phyloP scores from a whole-genome alignment of 2,113 vertebrate genomes.

The Thamnophis sirtalis region DNA sequence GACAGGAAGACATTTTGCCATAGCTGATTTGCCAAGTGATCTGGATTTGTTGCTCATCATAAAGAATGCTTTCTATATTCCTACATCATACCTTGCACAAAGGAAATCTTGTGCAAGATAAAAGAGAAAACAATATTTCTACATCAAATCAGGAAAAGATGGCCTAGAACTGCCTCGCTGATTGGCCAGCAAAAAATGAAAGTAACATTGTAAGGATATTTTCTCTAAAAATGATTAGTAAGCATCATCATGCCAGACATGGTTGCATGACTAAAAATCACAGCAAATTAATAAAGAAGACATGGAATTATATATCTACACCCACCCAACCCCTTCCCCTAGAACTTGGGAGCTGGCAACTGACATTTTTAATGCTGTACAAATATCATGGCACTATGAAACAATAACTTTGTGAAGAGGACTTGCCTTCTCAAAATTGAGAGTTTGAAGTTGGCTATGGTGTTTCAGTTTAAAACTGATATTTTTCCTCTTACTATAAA shows the following conservation, averaged over 20 bases:
- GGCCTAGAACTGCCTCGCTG: not conserved
- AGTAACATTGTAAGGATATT: not conserved
- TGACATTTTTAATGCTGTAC: not conserved
- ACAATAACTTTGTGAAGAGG: not conserved
- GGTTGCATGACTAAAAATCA: not conserved
- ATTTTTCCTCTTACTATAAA: not conserved
- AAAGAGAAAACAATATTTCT: not conserved
- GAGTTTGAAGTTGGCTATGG: not conserved
- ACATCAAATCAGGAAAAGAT: not conserved
- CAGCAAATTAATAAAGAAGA: not conserved
- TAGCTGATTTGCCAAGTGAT: not conserved
- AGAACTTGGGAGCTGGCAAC: not conserved
- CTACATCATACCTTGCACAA: not conserved
- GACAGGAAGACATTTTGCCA: not conserved
- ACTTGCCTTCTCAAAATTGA: not conserved
- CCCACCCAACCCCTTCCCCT: rapidly evolving
- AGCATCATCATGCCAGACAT: not conserved
- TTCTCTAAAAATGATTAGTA: not conserved
- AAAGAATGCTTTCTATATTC: not conserved
- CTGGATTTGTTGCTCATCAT: not conserved
- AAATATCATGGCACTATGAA: not conserved
- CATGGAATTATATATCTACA: not conserved
- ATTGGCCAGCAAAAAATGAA: not conserved
- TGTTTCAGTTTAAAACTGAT: not conserved
- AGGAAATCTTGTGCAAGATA: not conserved